A percentile compares a stretch with the other conserved stretches of the same genome.
phyloP scores from a whole-genome alignment of 2,888 invertebrate species.

The Meganola albula region DNA sequence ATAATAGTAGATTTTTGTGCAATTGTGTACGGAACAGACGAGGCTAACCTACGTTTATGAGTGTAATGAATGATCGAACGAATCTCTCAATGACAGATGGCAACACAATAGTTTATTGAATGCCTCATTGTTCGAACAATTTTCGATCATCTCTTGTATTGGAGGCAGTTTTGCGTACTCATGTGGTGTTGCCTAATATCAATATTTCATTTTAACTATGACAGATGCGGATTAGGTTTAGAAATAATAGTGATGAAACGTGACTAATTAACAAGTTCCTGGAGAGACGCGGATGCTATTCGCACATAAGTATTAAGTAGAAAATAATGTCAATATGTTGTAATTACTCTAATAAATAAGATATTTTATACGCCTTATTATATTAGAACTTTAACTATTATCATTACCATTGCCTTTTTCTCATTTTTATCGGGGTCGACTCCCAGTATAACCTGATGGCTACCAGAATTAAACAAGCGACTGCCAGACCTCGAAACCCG shows the following conservation, averaged over 20 bases:
- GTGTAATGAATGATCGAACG: constrained; percentile 55
- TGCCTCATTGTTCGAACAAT: constrained; percentile 57
- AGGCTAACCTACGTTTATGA: constrained; percentile 56
- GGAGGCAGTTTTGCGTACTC: constrained; percentile 67
- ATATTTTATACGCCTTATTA: too few species aligned
- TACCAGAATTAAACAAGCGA: too few species aligned
- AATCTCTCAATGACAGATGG: constrained; percentile 70
- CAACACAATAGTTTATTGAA: constrained; percentile 46
- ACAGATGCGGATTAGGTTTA: constrained; percentile 35
- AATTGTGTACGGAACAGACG: constrained; percentile 36
- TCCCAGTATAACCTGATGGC: too few species aligned
- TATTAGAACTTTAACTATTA: too few species aligned
- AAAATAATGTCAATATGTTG: too few species aligned
- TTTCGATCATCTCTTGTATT: constrained; percentile 44
- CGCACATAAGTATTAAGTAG: too few species aligned
- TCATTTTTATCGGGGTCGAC: too few species aligned
- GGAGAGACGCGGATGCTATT: too few species aligned
- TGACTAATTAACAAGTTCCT: constrained; percentile 26
- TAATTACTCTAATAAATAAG: too few species aligned
- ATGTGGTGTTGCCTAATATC: constrained; percentile 35
- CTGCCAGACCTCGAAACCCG: too few species aligned
- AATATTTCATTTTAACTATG: constrained; percentile 48
- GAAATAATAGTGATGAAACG: constrained; percentile 27
- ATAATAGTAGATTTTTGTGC: constrained; percentile 52
- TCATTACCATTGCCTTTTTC: too few species aligned